Base-by-base conservation (phyloP, 2,113 vertebrate genomes). In the Hoplias malabaricus region DNA sequence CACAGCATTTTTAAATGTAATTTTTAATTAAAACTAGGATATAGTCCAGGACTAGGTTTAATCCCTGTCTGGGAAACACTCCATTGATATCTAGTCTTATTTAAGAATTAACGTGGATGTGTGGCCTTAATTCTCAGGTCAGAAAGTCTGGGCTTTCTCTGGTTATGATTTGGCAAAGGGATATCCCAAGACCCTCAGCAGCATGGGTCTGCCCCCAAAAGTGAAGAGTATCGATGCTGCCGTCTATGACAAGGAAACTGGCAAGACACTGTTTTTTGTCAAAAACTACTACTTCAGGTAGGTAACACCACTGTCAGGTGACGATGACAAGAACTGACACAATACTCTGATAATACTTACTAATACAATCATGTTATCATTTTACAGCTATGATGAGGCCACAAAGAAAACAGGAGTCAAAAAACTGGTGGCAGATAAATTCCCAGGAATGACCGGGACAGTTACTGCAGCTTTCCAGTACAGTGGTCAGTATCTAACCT, bases 251-350 rank as follows among this genome's bases (percentile, higher is more conserved):
- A 46, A 38, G 42, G 0, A 50, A 0, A 77, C 89, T 13, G 23
- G 84, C 10, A 97, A 95, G 89, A 94, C 92, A 0, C 90, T 95
- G 69, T 95, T 98, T 89, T 98, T 98, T 50, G 62, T 88, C 8
- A 92, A 78, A 0, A 65, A 81, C 13, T 36, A 88, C 4, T 94
- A 94, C 78, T 99, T 96, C 92, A 97, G 96, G 98, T 98, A 86
- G 77, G 87, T 75, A 3, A 9, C 12, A 33, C 19, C 16, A 0
- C 4, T 48, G 38, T 54, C 87, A 56, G 16, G 21, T 31, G 57
- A 1, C 43, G 0, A 73, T 65, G 2, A 54, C 50, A 56, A 87
- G 62, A 76, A 16, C 29, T 10, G 1, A 27, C n/a, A 19, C 1
- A 74, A 82, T 10, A 63, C 7, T 21, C 19, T 36, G n/a, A n/a